Evolutionary conservation across 2,113 vertebrate genomes (phyloP), one percentile per base, ranked within the genome.

Genomic region (Eidolon helvum): DNA sequence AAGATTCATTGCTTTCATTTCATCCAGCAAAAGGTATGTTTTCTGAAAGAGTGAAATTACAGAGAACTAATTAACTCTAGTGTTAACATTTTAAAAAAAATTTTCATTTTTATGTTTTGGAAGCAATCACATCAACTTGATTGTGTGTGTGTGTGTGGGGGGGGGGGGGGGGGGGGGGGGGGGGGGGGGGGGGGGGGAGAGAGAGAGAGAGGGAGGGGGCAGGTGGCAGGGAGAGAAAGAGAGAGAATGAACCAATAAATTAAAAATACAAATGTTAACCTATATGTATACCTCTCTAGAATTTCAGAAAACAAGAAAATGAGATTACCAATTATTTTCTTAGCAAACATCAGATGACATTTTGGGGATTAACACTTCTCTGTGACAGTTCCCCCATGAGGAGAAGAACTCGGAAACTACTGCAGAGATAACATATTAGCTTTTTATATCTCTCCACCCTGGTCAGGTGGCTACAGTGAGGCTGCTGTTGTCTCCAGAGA

Each of bases 381-480:
- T 93, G 74, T 93, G 96, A 97, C 79, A 98, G 72, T 59, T 63
- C 75, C n/a, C 66, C 68, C 83, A 18, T 4, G 84, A 48, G 11
- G 79, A 92, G 61, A 87, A 95, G 93, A 97, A 75, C 86, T 91
- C n/a, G 10, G n/a, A 87, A 94, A 91, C 94, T 48, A 69, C 92
- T n/a, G 53, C 95, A 97, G 96, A 97, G 97, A 96, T 92, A 96
- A 95, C 91, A 95, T 78, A 95, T 66, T 96, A 97, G 96, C 94
- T 96, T 98, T 98, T 98, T 92, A 97, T 94, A 96, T 96, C 95
- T 98, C 95, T 96, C 82, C 87, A 95, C 88, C 91, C 92, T 96
- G 97, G 97, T 98, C 98, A 98, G 98, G 97, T 98, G 97, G 96
- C 97, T 86, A 87, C 87, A 82, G 96, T 48, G 94, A 98, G 98